phyloP scores from a whole-genome alignment of 2,797 vertebrate genomes.

The Mycteria americana region DNA sequence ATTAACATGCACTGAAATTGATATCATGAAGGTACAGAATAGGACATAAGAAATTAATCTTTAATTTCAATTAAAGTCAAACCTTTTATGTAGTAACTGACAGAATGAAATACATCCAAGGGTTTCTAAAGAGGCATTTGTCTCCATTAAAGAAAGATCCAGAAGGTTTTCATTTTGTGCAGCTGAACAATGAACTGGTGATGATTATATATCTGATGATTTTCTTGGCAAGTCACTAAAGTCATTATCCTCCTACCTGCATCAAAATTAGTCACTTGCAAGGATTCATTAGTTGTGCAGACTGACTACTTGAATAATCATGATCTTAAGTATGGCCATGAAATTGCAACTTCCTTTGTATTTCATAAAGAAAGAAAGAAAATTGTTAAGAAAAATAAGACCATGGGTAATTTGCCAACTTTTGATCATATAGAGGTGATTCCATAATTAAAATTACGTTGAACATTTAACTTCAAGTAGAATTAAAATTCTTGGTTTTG shows the following conservation, averaged over 20 bases:
- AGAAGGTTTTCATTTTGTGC: neutral
- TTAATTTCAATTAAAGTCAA: neutral
- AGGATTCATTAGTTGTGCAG: neutral
- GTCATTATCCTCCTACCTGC: conserved; percentile 6
- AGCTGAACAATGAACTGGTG: neutral
- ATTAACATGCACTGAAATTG: neutral
- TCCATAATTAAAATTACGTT: neutral
- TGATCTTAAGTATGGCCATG: neutral
- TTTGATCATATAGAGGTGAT: neutral
- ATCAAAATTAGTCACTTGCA: neutral
- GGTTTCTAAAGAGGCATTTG: neutral
- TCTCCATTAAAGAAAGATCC: neutral
- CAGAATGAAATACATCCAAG: neutral
- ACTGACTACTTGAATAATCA: neutral
- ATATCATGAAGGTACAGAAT: neutral
- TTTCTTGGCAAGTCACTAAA: neutral
- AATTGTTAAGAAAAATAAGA: neutral
- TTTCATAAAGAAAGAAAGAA: neutral
- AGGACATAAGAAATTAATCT: neutral
- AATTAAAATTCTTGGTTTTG: neutral
- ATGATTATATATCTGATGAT: neutral
- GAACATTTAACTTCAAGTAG: neutral
- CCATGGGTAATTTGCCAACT: neutral
- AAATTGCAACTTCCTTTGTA: neutral
- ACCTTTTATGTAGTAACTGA: neutral